Conservation (phyloP, 23 tunicate genomes). For the Clavelina lepadiformis region DNA sequence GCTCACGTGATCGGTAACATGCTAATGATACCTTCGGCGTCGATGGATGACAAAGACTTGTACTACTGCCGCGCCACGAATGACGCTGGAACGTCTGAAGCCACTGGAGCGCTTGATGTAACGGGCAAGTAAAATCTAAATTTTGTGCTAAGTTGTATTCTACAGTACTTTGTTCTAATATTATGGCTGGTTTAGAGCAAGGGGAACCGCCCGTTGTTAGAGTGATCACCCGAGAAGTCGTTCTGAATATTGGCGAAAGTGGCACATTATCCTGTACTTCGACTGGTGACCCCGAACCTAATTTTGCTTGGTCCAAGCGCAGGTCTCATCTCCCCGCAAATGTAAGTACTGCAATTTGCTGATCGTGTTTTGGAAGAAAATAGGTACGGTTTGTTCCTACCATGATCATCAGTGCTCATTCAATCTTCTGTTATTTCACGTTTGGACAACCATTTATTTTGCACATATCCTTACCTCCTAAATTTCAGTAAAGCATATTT, state of each 20-base stretch:
- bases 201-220: slow-evolving; percentile 40
- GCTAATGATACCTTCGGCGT: slow-evolving; percentile 69
- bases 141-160: background rate
- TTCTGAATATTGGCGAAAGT: slow-evolving; percentile 36
- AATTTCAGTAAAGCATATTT: background rate
- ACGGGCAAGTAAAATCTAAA: slow-evolving; percentile 22
- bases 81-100: slow-evolving; percentile 67
- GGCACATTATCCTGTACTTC: slow-evolving; percentile 28
- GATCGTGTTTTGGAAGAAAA: background rate
- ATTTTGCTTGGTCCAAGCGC: slow-evolving; percentile 47
- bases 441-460: background rate
- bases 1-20: slow-evolving; percentile 41
- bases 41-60: slow-evolving; percentile 31
- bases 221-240: slow-evolving; percentile 31
- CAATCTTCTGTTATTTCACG: background rate
- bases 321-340: slow-evolving; percentile 27
- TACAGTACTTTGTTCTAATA: background rate
- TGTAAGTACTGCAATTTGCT: slow-evolving; percentile 19
- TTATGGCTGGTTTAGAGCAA: too few relatives aligned
- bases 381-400: background rate
- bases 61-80: slow-evolving; percentile 70
- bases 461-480: background rate
- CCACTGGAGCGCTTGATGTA: slow-evolving; percentile 64
- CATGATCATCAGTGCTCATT: too few relatives aligned
- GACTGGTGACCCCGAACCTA: slow-evolving; percentile 50